phyloP scores from a whole-genome alignment of 2,888 invertebrate genomes.

The Stictocephala bisonia region DNA sequence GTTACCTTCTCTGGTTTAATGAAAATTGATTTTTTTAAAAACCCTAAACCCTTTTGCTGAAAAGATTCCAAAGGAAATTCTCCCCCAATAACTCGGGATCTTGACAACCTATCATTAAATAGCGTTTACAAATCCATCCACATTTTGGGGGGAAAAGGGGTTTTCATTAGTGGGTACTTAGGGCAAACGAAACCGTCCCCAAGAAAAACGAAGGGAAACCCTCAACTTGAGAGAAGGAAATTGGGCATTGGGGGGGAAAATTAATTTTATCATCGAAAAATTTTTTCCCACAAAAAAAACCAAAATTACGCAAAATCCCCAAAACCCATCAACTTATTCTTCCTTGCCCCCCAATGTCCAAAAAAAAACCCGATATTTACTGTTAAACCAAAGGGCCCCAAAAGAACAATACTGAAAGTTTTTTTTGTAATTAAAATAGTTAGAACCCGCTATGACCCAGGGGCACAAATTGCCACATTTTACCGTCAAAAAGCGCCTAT shows the following conservation, averaged over 20 bases:
- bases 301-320: too few species aligned
- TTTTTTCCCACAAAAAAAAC: too few species aligned
- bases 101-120: conserved; percentile 52
- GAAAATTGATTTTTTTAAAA: conserved; percentile 48
- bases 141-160: conserved; percentile 50
- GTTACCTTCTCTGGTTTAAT: conserved; percentile 55
- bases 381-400: conserved; percentile 61
- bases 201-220: conserved; percentile 60
- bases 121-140: conserved; percentile 45
- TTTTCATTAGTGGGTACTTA: conserved; percentile 49
- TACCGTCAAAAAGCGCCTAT: conserved; percentile 59
- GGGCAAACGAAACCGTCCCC: conserved; percentile 55
- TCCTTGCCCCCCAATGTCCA: conserved; percentile 44
- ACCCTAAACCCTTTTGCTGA: conserved; percentile 32
- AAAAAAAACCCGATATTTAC: conserved; percentile 59
- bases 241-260: conserved; percentile 51
- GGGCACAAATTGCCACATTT: conserved; percentile 57
- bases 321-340: too few species aligned
- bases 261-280: too few species aligned
- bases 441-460: conserved; percentile 54
- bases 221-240: conserved; percentile 45
- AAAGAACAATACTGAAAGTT: conserved; percentile 57
- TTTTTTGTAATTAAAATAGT: conserved; percentile 59
- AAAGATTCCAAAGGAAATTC: conserved; percentile 52
- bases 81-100: conserved; percentile 53